phyloP scores from a whole-genome alignment of 92 coral and sea anemone species.

The Ricordea florida region DNA sequence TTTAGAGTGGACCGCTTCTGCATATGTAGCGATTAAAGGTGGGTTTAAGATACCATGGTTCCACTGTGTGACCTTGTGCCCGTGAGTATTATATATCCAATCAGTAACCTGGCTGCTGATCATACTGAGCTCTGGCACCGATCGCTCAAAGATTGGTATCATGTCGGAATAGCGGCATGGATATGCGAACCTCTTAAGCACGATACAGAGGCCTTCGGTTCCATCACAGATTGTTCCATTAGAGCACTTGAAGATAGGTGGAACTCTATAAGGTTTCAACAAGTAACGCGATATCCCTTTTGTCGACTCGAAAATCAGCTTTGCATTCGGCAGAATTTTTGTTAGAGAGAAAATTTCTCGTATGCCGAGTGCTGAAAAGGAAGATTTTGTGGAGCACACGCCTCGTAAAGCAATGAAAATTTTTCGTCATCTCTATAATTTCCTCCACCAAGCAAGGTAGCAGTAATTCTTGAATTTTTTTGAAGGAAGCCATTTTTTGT shows the following conservation, averaged over 20 bases:
- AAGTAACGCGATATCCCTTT: background rate
- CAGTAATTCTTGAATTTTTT: background rate
- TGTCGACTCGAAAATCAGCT: background rate
- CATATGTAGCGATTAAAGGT: background rate
- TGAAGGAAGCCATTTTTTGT: slow-evolving; percentile 26
- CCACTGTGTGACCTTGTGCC: background rate
- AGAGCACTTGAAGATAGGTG: background rate
- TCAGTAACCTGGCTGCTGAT: background rate
- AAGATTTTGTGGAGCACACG: background rate
- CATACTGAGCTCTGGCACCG: background rate
- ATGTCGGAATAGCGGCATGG: slow-evolving; percentile 4
- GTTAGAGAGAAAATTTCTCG: too few species aligned
- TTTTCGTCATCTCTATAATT: slow-evolving; percentile 31
- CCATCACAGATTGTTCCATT: background rate
- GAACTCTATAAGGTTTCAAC: background rate
- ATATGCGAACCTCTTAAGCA: background rate
- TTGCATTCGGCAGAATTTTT: background rate
- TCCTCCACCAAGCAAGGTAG: slow-evolving; percentile 25
- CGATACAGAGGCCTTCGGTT: background rate
- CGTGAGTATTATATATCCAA: background rate
- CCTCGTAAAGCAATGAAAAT: slow-evolving; percentile 25
- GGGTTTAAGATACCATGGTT: background rate
- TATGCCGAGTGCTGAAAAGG: too few species aligned
- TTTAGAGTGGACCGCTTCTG: background rate
- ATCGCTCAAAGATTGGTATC: background rate